Evolutionary conservation across 2,797 vertebrate species (phyloP).

Genomic region (Poecilia velifera): DNA sequence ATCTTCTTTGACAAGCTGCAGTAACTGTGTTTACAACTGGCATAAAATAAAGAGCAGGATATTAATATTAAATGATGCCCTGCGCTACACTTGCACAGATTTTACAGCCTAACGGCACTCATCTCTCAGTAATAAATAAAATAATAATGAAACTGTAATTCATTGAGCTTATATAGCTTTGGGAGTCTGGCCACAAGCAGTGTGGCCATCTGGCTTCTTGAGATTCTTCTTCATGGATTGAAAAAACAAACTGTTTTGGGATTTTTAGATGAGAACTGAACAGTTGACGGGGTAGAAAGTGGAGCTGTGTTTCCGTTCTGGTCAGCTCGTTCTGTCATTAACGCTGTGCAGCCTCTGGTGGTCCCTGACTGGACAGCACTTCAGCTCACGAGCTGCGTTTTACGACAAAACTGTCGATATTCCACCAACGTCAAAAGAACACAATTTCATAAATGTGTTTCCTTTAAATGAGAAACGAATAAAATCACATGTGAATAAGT

Average conservation of each 20-base stretch:
- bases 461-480: too few species aligned
- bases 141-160: constrained; percentile 41
- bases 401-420: too few species aligned
- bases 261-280: neutral
- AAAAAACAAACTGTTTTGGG: neutral
- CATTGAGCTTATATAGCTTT: constrained; percentile 30
- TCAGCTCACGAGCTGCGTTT: neutral
- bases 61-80: constrained; percentile 25
- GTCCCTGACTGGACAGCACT: neutral
- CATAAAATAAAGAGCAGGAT: constrained; percentile 21
- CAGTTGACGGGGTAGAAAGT: neutral
- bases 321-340: neutral
- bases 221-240: constrained; percentile 13
- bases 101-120: constrained; percentile 31
- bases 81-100: constrained; percentile 17
- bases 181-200: constrained; percentile 30
- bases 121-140: constrained; percentile 45
- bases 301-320: neutral
- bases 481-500: too few species aligned
- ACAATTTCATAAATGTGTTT: too few species aligned
- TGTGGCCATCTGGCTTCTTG: constrained; percentile 1
- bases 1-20: constrained; percentile 24
- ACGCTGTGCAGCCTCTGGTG: neutral
- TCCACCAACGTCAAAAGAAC: too few species aligned
- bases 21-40: constrained; percentile 41